A percentile compares a stretch with the other conserved stretches of the same genome.
Evolutionary conservation across 2,113 vertebrate species (phyloP).

Genomic region (Fregetta grallaria): DNA sequence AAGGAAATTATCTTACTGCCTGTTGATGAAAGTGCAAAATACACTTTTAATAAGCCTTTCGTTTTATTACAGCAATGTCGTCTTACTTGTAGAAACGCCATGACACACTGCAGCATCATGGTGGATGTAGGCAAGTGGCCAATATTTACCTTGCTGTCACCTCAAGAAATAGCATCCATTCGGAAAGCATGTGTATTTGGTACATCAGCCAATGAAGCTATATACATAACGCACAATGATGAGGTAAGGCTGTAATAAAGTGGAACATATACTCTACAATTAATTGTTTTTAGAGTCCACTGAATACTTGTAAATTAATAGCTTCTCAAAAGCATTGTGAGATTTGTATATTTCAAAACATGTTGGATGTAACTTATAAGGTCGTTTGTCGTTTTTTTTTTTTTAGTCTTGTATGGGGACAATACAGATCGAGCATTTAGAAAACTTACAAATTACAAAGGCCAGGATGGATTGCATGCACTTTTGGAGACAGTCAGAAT

Average conservation of each 20-base stretch:
- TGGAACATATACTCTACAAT: accelerated
- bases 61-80: constrained; percentile 30
- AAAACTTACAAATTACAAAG: background rate
- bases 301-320: background rate
- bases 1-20: background rate
- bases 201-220: constrained; percentile 89
- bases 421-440: background rate
- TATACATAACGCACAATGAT: constrained; percentile 87
- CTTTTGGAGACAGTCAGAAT: background rate
- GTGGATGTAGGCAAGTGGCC: constrained; percentile 97
- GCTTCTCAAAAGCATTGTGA: background rate
- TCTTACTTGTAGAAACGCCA: constrained; percentile 8
- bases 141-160: constrained; percentile 88
- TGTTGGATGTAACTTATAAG: background rate
- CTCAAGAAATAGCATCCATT: constrained; percentile 85
- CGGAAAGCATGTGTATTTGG: constrained; percentile 93
- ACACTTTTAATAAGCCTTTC: background rate
- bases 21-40: background rate
- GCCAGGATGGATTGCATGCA: background rate
- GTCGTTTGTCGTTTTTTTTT: background rate
- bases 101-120: constrained; percentile 76
- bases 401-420: background rate
- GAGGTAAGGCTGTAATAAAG: constrained; percentile 77
- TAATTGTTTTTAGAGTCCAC: background rate
- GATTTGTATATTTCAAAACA: background rate